Conservation (phyloP, 2,113 vertebrate genomes). For the Antidorcas marsupialis region DNA sequence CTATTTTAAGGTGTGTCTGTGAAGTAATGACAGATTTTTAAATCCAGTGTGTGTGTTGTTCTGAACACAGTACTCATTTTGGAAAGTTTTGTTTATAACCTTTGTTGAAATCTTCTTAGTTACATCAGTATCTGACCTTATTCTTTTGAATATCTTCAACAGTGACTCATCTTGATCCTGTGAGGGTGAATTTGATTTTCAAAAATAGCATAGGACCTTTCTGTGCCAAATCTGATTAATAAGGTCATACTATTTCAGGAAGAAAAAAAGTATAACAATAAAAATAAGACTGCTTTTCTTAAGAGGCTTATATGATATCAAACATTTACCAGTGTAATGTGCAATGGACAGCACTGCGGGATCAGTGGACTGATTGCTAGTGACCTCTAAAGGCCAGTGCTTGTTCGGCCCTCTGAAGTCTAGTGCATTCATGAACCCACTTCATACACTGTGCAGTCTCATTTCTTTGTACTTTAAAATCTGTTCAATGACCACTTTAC, state of each 20-base stretch:
- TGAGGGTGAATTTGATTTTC: conserved; percentile 31
- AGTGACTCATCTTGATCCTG: conserved; percentile 41
- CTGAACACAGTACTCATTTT: conserved; percentile 1
- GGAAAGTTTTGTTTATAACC: conserved; percentile 22
- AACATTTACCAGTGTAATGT: background rate
- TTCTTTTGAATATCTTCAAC: background rate
- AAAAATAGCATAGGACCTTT: conserved; percentile 48
- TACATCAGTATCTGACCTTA: conserved; percentile 13
- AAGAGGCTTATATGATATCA: background rate
- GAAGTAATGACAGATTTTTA: background rate
- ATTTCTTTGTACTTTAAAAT: background rate
- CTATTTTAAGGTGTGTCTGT: background rate
- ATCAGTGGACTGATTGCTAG: background rate
- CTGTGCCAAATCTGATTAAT: conserved; percentile 31
- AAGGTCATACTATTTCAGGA: conserved; percentile 43
- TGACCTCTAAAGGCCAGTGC: background rate
- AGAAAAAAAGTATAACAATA: background rate
- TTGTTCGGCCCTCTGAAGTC: background rate
- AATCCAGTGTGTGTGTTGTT: background rate
- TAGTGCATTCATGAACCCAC: background rate
- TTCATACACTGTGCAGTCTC: background rate
- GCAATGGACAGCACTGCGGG: background rate
- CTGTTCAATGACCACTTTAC: background rate
- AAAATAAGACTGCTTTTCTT: background rate
- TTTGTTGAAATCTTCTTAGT: conserved; percentile 42